Evolutionary conservation across 2,888 invertebrate species (phyloP).

Genomic region (Andrena haemorrhoa): DNA sequence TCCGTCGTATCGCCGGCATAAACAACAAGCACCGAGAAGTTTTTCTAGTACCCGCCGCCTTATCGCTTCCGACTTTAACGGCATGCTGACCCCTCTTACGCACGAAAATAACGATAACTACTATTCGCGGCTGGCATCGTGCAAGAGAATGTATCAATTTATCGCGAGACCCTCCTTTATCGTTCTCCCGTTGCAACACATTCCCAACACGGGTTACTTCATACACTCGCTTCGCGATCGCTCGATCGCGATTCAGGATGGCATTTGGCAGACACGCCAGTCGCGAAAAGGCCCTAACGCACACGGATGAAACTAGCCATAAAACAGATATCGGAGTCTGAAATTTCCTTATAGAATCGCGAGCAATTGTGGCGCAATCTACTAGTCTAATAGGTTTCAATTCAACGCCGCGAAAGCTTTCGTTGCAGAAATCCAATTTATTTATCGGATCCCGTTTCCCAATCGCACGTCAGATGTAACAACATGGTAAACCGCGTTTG

Average conservation of each 20-base stretch:
- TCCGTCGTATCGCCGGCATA: neutral
- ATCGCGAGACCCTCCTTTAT: slow-evolving; percentile 33
- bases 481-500: neutral
- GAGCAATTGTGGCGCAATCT: too few species aligned
- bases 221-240: neutral
- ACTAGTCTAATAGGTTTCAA: too few species aligned
- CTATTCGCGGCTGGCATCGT: neutral
- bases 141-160: slow-evolving; percentile 34
- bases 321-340: too few species aligned
- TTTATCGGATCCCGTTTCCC: too few species aligned
- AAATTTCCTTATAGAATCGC: too few species aligned
- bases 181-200: slow-evolving; percentile 12
- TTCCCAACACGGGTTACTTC: neutral
- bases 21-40: neutral
- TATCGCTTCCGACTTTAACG: slow-evolving; percentile 53
- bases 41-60: slow-evolving; percentile 13
- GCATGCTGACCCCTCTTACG: slow-evolving; percentile 66
- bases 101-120: slow-evolving; percentile 57
- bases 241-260: neutral
- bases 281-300: too few species aligned
- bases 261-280: too few species aligned
- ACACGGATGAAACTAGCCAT: too few species aligned
- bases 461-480: neutral
- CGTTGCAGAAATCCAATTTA: too few species aligned
- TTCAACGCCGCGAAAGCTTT: too few species aligned